These are phyloP conservation scores for Choloepus hoffmanni DNA, from an alignment of 2,113 vertebrate species.

Conservation along the genomic window DNA sequence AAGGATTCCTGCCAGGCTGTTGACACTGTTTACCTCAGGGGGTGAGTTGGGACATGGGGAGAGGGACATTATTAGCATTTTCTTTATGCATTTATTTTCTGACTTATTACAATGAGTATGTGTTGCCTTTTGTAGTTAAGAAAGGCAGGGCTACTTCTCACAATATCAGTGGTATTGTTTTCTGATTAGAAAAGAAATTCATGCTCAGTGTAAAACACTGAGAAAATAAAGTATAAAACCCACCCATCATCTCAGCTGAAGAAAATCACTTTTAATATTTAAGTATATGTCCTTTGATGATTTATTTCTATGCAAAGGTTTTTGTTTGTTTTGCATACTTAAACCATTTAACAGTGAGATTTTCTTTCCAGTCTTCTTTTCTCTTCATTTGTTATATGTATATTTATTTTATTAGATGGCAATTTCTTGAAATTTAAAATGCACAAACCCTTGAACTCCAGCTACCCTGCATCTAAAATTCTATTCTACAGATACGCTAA, in stretches of 20 bases:
- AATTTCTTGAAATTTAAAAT: constrained; percentile 13
- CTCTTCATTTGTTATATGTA: neutral
- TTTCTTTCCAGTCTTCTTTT: neutral
- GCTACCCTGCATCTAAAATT: neutral
- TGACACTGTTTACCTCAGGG: neutral
- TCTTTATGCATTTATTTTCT: neutral
- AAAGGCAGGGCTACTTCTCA: constrained; percentile 6
- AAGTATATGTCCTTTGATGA: neutral
- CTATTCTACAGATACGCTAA: neutral
- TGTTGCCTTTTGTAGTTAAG: constrained; percentile 25
- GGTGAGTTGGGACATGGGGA: neutral
- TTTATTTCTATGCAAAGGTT: neutral
- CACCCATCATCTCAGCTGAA: neutral
- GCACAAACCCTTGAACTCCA: neutral
- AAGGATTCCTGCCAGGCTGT: neutral
- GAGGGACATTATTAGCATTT: neutral
- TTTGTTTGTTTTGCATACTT: neutral
- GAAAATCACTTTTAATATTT: neutral
- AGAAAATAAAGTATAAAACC: constrained; percentile 24
- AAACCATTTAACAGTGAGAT: neutral
- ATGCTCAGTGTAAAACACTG: neutral
- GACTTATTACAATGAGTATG: neutral
- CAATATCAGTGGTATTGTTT: neutral
- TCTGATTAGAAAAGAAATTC: constrained; percentile 20
- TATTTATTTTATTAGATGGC: neutral